Percentiles rank a stretch among this genome's conserved stretches.
Conservation (phyloP, 2,888 invertebrate genomes). For the Melinaea marsaeus region DNA sequence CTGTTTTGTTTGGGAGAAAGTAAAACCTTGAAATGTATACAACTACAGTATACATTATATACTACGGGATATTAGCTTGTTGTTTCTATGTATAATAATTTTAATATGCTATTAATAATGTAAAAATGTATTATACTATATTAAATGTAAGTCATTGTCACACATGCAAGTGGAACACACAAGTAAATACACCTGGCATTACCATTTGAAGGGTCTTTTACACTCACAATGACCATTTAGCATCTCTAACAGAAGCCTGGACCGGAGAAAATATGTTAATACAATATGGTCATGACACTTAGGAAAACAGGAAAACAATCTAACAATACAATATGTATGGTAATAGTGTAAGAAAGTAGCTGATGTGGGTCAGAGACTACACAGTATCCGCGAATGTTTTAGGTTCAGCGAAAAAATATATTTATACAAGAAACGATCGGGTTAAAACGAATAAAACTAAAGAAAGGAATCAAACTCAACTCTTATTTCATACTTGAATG, state of each 20-base stretch:
- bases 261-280: constrained; percentile 64
- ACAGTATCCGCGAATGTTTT: not conserved
- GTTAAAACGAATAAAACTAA: not conserved
- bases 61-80: not conserved
- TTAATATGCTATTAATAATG: no score
- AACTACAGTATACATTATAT: constrained; percentile 1
- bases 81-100: no score
- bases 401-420: not conserved
- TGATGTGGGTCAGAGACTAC: constrained; percentile 7
- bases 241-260: constrained; percentile 59
- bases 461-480: not conserved
- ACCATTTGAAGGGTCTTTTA: constrained; percentile 51
- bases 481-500: constrained; percentile 20
- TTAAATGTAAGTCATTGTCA: not conserved
- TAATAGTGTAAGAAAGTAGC: constrained; percentile 15
- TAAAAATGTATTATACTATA: no score
- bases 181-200: constrained; percentile 9
- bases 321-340: constrained; percentile 12
- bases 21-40: constrained; percentile 37
- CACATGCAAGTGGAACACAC: not conserved
- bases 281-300: constrained; percentile 29
- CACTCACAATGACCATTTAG: constrained; percentile 64
- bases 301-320: constrained; percentile 42
- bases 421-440: not conserved
- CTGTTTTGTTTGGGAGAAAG: constrained; percentile 50